Base-by-base conservation (phyloP, 2,888 invertebrate genomes). In the Strigamia maritima region DNA sequence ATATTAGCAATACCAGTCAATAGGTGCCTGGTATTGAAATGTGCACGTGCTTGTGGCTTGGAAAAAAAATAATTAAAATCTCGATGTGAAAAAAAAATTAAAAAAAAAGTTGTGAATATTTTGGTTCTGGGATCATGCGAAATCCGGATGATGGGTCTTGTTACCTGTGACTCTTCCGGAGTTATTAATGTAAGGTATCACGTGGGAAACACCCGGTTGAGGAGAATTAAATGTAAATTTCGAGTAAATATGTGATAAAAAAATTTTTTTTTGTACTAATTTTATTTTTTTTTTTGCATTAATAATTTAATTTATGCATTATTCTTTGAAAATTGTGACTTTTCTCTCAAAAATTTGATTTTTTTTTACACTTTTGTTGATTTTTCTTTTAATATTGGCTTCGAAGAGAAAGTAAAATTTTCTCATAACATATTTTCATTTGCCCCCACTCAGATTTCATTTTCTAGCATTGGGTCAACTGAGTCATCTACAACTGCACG, bases 1-100 rank as follows among this genome's bases (percentile, higher is more conserved):
- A 65, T 65, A 65, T 65, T 65, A 14, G 26, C 28, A 65, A 65
- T 65, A 28, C 26, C 16, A 65, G 65, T 65, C 65, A 65, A 65
- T 65, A 16, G 28, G 28, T 1, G n/a, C n/a, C n/a, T n/a, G 26
- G 28, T 14, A 65, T 65, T 65, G 65, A 65, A 28, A 65, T 14
- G 65, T 24, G 24, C 65, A 65, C 65, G 65, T 65, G 65, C 26
- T 65, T 49, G 49, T 19, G 49, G 49, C 60, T 24, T 60, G 24
- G 2, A 10, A 7, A 6, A 10, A 65, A 65, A 65, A 65, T 24
- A 26, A 26, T 28, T 24, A 65, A 26, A 65, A 28, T 26, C 4
- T 8, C 6, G 24, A 65, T 49, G 16, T 3, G n/a, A 26, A 26
- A 26, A 24, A 26, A 65, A 26, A 26, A 28, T 65, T 6, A 54